phyloP scores from a whole-genome alignment of 2,797 vertebrate genomes.

The Notolepis coatsorum region DNA sequence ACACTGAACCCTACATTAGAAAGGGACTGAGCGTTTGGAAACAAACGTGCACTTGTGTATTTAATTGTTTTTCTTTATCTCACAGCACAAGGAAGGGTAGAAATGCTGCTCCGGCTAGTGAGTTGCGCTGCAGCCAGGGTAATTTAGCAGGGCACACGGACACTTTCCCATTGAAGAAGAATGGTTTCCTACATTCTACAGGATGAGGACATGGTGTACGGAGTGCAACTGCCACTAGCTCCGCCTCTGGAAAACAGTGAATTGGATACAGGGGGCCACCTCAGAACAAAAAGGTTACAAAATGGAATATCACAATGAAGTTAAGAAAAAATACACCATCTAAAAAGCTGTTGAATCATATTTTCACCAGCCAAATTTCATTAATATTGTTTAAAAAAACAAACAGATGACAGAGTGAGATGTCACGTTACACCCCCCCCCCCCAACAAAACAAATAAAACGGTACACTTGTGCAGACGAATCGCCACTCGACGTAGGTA shows the following conservation, averaged over 20 bases:
- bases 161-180: constrained; percentile 12
- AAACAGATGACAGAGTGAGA: too few species aligned
- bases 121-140: constrained; percentile 19
- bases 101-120: constrained; percentile 11
- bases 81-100: background rate
- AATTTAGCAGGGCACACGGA: constrained; percentile 30
- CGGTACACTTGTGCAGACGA: background rate
- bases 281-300: constrained; percentile 9
- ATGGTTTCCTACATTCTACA: constrained; percentile 22
- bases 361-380: background rate
- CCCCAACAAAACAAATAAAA: background rate
- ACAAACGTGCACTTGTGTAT: constrained; percentile 2
- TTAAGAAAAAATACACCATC: background rate
- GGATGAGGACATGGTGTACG: constrained; percentile 20
- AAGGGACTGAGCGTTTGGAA: background rate
- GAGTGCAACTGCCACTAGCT: constrained; percentile 24
- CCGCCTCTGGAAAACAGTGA: constrained; percentile 22
- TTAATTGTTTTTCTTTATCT: background rate
- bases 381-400: too few species aligned
- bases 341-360: background rate
- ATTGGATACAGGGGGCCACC: constrained; percentile 23
- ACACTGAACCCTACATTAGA: background rate
- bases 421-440: too few species aligned
- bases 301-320: background rate
- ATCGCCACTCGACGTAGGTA: background rate